phyloP scores from a whole-genome alignment of 2,113 vertebrate genomes.

The Ptilonorhynchus violaceus region DNA sequence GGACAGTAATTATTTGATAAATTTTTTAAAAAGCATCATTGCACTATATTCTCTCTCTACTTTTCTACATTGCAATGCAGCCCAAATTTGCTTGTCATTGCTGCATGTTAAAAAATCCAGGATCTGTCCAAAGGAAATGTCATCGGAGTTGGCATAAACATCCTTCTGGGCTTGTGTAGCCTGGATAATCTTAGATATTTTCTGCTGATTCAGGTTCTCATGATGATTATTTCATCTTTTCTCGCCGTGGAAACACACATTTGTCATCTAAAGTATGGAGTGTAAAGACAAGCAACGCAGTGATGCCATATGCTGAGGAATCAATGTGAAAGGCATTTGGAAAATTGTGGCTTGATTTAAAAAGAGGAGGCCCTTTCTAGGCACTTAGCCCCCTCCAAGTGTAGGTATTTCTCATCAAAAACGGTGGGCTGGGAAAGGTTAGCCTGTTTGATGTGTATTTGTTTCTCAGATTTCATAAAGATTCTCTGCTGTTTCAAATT shows the following conservation, averaged over 20 bases:
- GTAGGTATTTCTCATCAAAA: not conserved
- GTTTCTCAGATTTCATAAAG: not conserved
- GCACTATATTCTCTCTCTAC: not conserved
- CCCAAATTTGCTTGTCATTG: not conserved
- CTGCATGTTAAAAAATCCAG: not conserved
- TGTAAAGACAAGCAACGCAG: not conserved
- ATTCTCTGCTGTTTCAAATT: not conserved
- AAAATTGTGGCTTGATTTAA: not conserved
- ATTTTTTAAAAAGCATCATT: not conserved
- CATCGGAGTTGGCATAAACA: not conserved
- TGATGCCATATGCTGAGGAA: not conserved
- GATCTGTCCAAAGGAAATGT: not conserved
- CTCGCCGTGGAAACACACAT: not conserved
- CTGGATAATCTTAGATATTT: not conserved
- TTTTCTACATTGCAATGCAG: not conserved
- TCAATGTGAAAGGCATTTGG: not conserved
- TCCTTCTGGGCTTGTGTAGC: not conserved
- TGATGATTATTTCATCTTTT: not conserved
- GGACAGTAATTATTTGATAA: not conserved
- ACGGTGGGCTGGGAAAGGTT: not conserved
- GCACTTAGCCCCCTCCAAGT: not conserved
- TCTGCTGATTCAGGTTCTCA: constrained; percentile 1
- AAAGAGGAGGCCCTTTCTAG: not conserved
- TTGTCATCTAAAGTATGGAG: not conserved
- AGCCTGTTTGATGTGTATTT: accelerated